Evolutionary conservation across 2,113 vertebrate species (phyloP).

Genomic region (Pterophyllum scalare): DNA sequence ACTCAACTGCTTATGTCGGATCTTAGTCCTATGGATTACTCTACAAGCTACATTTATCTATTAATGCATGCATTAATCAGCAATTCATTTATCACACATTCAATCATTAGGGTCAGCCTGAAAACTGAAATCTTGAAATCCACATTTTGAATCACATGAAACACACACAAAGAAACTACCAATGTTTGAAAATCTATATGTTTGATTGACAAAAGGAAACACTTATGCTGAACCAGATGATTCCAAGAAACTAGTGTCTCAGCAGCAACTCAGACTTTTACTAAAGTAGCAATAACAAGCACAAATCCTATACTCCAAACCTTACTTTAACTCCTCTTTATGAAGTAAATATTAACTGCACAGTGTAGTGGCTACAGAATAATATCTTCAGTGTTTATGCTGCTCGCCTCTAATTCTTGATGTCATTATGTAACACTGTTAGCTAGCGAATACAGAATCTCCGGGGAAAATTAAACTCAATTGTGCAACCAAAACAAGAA

Average conservation of each 20-base stretch:
- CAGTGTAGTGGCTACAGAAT: not conserved
- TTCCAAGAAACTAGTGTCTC: too few relatives aligned
- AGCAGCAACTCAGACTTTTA: not conserved
- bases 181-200: not conserved
- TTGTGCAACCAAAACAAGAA: slow-evolving; percentile 7
- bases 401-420: not conserved
- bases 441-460: not conserved
- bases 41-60: too few relatives aligned
- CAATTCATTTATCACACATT: too few relatives aligned
- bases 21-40: not conserved
- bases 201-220: not conserved
- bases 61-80: too few relatives aligned
- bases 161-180: not conserved
- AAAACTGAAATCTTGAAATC: not conserved
- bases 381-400: not conserved
- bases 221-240: not conserved
- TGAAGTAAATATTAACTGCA: not conserved
- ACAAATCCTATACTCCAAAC: not conserved
- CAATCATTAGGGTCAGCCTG: too few relatives aligned
- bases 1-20: not conserved
- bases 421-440: not conserved
- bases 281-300: not conserved
- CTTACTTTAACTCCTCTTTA: not conserved
- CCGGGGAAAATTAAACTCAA: not conserved
- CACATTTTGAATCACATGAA: not conserved